Evolutionary conservation across 2,888 invertebrate genomes (phyloP).

Genomic region (Latrodectus elegans): DNA sequence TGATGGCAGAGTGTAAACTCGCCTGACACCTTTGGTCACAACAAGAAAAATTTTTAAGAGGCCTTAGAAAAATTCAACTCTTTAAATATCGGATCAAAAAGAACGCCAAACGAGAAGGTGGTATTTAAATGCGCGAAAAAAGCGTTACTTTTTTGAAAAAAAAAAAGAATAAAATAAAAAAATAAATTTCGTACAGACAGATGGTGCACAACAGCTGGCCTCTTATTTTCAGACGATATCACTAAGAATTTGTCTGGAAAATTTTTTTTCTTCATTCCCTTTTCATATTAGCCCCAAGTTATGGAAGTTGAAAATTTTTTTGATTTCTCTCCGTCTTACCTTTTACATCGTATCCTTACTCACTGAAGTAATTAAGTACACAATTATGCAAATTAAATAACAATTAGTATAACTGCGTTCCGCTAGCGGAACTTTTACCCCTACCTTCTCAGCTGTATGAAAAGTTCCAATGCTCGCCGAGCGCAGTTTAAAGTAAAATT

Average conservation of each 20-base stretch:
- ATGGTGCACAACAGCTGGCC: slow-evolving; percentile 52
- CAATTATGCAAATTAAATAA: slow-evolving; percentile 70
- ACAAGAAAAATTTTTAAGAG: too few relatives aligned
- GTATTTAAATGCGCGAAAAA: slow-evolving; percentile 35
- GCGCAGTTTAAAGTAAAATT: slow-evolving; percentile 64
- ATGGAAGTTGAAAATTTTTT: slow-evolving; percentile 34
- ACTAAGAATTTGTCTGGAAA: slow-evolving; percentile 42
- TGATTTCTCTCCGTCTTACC: slow-evolving; percentile 42
- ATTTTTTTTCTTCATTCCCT: slow-evolving; percentile 27
- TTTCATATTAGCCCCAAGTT: slow-evolving; percentile 57
- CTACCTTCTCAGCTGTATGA: slow-evolving; percentile 18
- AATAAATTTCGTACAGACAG: slow-evolving; percentile 10
- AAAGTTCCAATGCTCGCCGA: slow-evolving; percentile 42
- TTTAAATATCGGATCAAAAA: slow-evolving; percentile 42
- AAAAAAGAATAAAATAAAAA: slow-evolving; percentile 18
- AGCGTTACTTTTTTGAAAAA: slow-evolving; percentile 23
- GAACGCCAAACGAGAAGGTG: slow-evolving; percentile 23
- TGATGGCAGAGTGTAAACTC: too few relatives aligned
- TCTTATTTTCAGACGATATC: slow-evolving; percentile 43
- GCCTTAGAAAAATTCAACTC: slow-evolving; percentile 44
- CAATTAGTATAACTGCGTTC: slow-evolving; percentile 69
- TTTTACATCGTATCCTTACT: slow-evolving; percentile 45
- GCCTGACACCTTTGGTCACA: too few relatives aligned
- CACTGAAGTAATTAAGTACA: slow-evolving; percentile 68
- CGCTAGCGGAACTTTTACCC: slow-evolving; percentile 47